Base-by-base conservation (phyloP, 2,797 vertebrate genomes). In the Xenopus petersii region DNA sequence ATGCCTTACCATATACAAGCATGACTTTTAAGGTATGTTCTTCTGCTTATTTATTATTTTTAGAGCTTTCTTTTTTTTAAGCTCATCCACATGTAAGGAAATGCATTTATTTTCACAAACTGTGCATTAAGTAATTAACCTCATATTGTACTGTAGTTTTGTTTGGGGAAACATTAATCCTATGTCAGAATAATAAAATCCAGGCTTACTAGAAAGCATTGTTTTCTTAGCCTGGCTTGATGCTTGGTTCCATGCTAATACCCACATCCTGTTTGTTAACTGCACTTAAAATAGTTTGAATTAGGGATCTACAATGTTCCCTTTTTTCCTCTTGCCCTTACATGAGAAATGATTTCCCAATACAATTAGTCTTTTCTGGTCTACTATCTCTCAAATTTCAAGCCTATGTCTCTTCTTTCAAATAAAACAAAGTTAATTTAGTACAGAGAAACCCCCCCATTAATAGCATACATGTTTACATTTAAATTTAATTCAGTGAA, bases 401-500 rank as follows among this genome's bases (percentile, higher is more conserved):
- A 15, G 30, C 30, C 8, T 36, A 15, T 12, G 33, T 33, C 61
- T 33, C 13, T 33, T 36, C 61, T 33, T 63, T 36, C 30, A 36
- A 30, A 63, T 63, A 8, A 63, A 63, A 63, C 26, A 33, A 36
- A 36, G 61, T 63, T 63, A 42, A 63, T 63, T 36, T 61, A 30
- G 24, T 24, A 36, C 30, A 7, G 61, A 61, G 61, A 63, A 13
- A 30, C 10, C 30, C 61, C 10, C 61, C 61, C 61, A 63, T 63
- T 36, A 63, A 5, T 33, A 36, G 13, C 15, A 6, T 9, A 63
- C 42, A 63, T 63, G 30, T 63, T 63, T 63, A 63, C 30, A 63
- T 63, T 63, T 63, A 2, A 30, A 30, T 63, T 63, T 63, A 63
- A 63, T 33, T 63, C 30, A 63, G 36, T 33, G 30, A 63, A 63